Evolutionary conservation across 2,888 invertebrate species (phyloP), one percentile per base, ranked within the genome.

Genomic region (Tetranychus piercei): DNA sequence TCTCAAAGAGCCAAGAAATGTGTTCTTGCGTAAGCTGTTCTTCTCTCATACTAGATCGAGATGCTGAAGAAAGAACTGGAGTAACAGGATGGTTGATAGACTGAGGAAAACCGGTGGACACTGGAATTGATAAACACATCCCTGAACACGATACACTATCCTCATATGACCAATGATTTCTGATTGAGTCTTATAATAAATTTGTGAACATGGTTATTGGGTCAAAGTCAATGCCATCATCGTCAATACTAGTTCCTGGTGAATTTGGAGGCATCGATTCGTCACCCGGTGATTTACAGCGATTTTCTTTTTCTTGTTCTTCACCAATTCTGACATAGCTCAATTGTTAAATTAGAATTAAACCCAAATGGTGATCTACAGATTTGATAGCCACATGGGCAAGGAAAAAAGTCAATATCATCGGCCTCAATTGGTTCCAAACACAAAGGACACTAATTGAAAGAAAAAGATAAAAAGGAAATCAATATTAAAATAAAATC

Each of bases 331-430:
- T 20, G 64, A 22, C 73, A 73, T 73, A 43, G 74, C 74, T 75
- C 76, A 34, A 74, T 74, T 73, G 77, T 74, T 23, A 76, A 74
- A 23, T 67, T 22, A 8, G 77, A 71, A 65, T 72, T 73, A 67
- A 76, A 77, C 15, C 74, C 71, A 64, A 75, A 70, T 15, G 77
- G 77, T 66, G 73, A 71, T 83, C 97, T 89, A 85, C 99, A 99
- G 84, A 99, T 97, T 89, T 97, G 99, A 86, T 99, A 99, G 81
- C 96, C 95, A 87, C 99, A 99, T 82, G 95, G 96, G 87, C 99
- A 99, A 78, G 99, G 99, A 85, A 89, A 99, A 86, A 99, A 99
- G 85, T 93, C 93, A 81, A 97, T 88, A 86, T 99, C 99, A 86
- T 99, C 99, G 83, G 96, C 91, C 85, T 99, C 99, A 82, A 99